Evolutionary conservation across 1,140 invertebrate genomes (phyloP).

Genomic region (Teleogryllus occipitalis): DNA sequence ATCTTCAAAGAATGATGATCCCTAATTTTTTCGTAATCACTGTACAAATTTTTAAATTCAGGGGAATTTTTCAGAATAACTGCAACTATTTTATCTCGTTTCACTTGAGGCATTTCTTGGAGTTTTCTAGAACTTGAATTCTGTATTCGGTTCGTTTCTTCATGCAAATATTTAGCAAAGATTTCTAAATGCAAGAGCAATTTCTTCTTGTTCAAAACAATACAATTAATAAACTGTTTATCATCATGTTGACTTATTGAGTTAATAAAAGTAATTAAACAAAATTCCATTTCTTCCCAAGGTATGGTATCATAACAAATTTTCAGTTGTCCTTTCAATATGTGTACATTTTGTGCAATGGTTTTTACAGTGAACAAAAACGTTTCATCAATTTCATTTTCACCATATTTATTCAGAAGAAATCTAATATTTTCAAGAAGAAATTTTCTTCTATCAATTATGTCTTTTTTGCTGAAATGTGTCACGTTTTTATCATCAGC

Average conservation of each 20-base stretch:
- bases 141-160: neutral
- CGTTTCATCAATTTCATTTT: constrained; percentile 17
- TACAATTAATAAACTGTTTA: constrained; percentile 21
- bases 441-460: neutral
- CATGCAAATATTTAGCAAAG: constrained; percentile 11
- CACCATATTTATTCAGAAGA: neutral
- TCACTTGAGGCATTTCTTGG: neutral
- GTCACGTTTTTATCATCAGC: neutral
- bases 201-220: neutral
- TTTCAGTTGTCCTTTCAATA: constrained; percentile 24
- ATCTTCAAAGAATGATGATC: constrained; percentile 26
- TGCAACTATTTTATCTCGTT: constrained; percentile 20
- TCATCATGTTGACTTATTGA: constrained; percentile 23
- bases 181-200: neutral
- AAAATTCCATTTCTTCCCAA: constrained; percentile 28
- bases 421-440: constrained; percentile 15
- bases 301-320: constrained; percentile 24
- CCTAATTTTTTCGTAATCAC: constrained; percentile 23
- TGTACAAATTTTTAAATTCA: constrained; percentile 25
- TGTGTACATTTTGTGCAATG: constrained; percentile 22
- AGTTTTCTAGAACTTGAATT: neutral
- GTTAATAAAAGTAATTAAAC: constrained; percentile 24
- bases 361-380: constrained; percentile 15
- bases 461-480: neutral
- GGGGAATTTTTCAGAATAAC: constrained; percentile 21